Evolutionary conservation across 2,888 invertebrate genomes (phyloP), one percentile per base, ranked within the genome.

Genomic region (Epirrhoe alternata): DNA sequence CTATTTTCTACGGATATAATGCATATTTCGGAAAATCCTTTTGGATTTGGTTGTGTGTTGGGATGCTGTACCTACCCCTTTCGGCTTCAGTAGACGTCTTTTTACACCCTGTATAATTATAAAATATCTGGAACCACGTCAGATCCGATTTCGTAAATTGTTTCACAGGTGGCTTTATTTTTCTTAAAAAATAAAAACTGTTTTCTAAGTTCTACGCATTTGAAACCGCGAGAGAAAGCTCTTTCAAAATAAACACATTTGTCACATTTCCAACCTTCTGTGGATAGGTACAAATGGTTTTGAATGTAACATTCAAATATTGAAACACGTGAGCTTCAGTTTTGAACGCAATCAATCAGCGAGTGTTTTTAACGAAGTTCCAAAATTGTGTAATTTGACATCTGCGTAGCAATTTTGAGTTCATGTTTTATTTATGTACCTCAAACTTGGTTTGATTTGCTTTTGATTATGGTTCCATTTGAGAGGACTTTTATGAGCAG

Each of bases 311-410:
- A 61, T 57, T 53, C 60, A 53, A 64, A 68, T 57, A 67, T 61
- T 61, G 56, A 60, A 63, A 64, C 49, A 64, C 35, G 51, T 61
- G 42, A 33, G 57, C 53, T 63, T 69, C 68, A 69, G 68, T 74
- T 69, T 63, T 51, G 42, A 60, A 51, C 59, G 61, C 61, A 74
- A 72, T 72, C 69, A 73, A 72, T 73, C 71, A 69, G 38, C 58
- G 59, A 55, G 69, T 68, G 66, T 63, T 72, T 72, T 71, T 69
- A 74, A 72, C 68, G 61, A 68, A 64, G 64, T 68, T 68, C 42
- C 53, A 60, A 64, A 63, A 63, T 63, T 63, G 60, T 68, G 63
- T 72, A 72, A 72, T 64, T 60, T 66, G 66, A 58, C 67, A 66
- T 58, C 64, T 60, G 62, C 52, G 60, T 66, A 58, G 54, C 72